Evolutionary conservation across 2,797 vertebrate genomes (phyloP).

Genomic region (Pagetopsis macropterus): DNA sequence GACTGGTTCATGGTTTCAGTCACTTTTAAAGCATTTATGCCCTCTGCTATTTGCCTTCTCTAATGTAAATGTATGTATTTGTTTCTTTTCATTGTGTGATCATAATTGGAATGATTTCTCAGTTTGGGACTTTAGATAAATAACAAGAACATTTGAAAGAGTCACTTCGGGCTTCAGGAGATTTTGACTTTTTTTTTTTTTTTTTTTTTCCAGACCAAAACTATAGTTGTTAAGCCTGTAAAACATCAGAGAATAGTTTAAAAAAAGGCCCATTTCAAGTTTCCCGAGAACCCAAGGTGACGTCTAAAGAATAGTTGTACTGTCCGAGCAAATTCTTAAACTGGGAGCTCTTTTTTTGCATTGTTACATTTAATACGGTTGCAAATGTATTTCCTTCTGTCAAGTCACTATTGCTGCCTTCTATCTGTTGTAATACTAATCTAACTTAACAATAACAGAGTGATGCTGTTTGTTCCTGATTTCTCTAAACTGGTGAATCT

Average conservation of each 20-base stretch:
- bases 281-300: not conserved
- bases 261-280: not conserved
- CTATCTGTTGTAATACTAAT: not conserved
- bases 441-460: not conserved
- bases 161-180: not conserved
- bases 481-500: constrained; percentile 11
- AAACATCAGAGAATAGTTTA: not conserved
- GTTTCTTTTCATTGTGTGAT: not conserved
- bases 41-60: too few species aligned
- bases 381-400: not conserved
- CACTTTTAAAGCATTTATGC: not conserved
- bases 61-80: not conserved
- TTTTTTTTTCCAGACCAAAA: too few species aligned
- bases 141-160: not conserved
- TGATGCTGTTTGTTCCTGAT: not conserved
- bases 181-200: too few species aligned
- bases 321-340: not conserved
- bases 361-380: not conserved
- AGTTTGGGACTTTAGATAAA: not conserved
- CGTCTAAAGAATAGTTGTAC: not conserved
- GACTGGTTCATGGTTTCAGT: not conserved
- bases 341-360: not conserved
- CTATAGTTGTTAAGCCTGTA: not conserved
- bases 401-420: not conserved
- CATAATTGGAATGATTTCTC: not conserved